Base-by-base conservation (phyloP, 2,888 invertebrate species). In the Isotomurus palustris region DNA sequence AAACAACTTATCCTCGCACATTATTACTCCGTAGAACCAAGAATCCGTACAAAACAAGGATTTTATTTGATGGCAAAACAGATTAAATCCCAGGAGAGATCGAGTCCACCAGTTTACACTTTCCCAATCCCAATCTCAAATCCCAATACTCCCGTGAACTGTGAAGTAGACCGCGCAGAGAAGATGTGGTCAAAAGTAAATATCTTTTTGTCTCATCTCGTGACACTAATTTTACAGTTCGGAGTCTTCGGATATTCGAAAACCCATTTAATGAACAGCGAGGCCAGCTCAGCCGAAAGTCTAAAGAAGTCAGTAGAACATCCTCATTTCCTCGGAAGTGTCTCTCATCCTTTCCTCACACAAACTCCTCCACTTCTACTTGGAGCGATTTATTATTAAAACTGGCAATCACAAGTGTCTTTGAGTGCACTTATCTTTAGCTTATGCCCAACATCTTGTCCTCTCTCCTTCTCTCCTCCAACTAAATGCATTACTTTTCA, bases 351-450 rank as follows among this genome's bases (percentile, higher is more conserved):
- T 43, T 24, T 24, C 21, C 5, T 21, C 8, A 19, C 25, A 21
- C 5, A 19, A 21, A 22, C 6, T 25, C 24, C 24, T n/a, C 17
- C 44, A 22, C 44, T 44, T 32, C 19, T 21, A 12, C 36, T 22
- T 19, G 12, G 6, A n/a, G 19, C 32, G 35, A 32, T 49, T 32
- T 49, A 49, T 28, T 47, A 47, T 49, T 49, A 49, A 49, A 49
- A 49, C 35, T 49, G 35, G 49, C 49, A 49, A 35, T 35, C 47
- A 24, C 47, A 47, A 47, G 47, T 47, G 47, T 47, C 29, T 47
- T 27, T 47, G 47, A 47, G 47, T 47, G 47, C 47, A 47, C 47
- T 47, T 47, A 47, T 12, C 32, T 32, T 8, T 32, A 38, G 14
- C 38, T 14, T 8, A 38, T 8, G 38, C 8, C 32, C 14, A 32